Evolutionary conservation across 1,140 invertebrate species (phyloP).

Genomic region (Microplitis demolitor): DNA sequence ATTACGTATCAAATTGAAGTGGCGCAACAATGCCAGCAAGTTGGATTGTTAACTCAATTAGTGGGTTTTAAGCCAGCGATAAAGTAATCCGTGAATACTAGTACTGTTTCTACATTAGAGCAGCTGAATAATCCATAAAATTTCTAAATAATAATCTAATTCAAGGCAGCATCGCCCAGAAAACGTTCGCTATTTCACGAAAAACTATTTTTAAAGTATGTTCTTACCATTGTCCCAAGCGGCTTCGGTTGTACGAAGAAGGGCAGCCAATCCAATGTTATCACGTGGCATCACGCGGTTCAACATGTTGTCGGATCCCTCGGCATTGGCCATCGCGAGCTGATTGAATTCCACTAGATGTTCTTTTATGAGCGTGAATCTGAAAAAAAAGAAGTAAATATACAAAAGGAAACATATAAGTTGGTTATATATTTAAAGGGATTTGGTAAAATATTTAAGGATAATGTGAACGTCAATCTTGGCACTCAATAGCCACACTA

Average conservation of each 20-base stretch:
- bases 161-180: no score
- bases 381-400: conserved; percentile 52
- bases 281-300: conserved; percentile 99
- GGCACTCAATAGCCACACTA: neutral
- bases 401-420: no score
- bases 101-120: no score
- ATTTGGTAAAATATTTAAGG: neutral
- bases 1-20: no score
- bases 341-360: conserved; percentile 98
- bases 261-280: conserved; percentile 95
- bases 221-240: conserved; percentile 87
- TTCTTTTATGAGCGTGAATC: conserved; percentile 93
- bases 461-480: neutral
- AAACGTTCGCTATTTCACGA: neutral
- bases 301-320: conserved; percentile 97
- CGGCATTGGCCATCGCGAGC: conserved; percentile 96
- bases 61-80: no score
- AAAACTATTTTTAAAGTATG: neutral
- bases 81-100: no score
- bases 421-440: neutral
- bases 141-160: no score
- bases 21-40: neutral
- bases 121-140: no score
- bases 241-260: conserved; percentile 91
- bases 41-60: no score